phyloP scores from a whole-genome alignment of 2,888 invertebrate genomes.

The Formica aserva region DNA sequence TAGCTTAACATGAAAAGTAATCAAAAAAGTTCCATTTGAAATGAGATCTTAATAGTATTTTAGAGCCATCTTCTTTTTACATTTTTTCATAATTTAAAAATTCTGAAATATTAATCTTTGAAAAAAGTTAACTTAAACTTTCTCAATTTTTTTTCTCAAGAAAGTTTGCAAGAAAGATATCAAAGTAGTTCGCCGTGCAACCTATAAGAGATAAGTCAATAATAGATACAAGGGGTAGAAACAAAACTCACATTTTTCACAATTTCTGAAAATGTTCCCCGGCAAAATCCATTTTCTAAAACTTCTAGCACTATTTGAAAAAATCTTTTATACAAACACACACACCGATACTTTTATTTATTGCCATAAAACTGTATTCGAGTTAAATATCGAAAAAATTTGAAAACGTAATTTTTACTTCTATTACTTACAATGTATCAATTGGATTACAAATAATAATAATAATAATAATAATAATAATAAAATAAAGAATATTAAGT shows the following conservation, averaged over 20 bases:
- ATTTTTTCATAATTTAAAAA: neutral
- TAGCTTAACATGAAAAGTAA: neutral
- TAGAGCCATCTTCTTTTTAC: neutral
- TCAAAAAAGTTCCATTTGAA: neutral
- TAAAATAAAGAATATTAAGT: neutral
- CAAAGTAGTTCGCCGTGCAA: neutral
- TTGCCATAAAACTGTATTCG: neutral
- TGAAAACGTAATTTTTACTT: neutral
- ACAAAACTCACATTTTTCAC: neutral
- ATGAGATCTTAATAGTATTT: neutral
- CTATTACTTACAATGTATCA: neutral
- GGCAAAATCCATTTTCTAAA: neutral
- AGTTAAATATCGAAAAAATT: neutral
- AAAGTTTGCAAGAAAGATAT: neutral
- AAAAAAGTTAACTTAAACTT: neutral
- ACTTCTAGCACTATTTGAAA: neutral
- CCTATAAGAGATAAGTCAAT: neutral
- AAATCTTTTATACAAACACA: neutral
- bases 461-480: neutral
- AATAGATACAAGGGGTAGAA: neutral
- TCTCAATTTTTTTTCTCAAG: neutral
- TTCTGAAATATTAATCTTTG: neutral
- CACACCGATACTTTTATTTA: neutral
- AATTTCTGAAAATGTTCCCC: neutral
- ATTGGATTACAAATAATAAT: neutral